These are phyloP conservation scores for Hypsibius dujardini DNA, from an alignment of 1,140 invertebrate genomes.

Conservation along the genomic window DNA sequence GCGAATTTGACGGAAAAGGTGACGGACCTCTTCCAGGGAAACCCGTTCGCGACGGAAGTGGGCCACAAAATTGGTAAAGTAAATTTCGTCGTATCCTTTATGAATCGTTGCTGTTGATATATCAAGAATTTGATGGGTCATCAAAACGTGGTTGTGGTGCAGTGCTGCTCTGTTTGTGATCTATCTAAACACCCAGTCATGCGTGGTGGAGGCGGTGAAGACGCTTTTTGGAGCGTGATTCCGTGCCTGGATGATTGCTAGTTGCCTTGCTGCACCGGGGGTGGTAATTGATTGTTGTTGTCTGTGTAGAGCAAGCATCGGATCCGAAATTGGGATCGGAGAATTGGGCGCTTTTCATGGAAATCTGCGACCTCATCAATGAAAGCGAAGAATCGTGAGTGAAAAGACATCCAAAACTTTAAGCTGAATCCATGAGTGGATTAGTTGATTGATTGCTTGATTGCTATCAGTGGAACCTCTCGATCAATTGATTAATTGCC, in stretches of 20 bases:
- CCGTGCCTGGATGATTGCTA: too few species aligned
- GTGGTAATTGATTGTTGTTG: too few species aligned
- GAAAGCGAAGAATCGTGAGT: constrained; percentile 60
- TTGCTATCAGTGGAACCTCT: too few species aligned
- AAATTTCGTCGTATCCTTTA: constrained; percentile 17
- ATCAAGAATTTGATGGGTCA: background rate
- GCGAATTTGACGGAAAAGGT: background rate
- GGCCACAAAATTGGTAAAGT: constrained; percentile 79
- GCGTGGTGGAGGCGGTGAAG: too few species aligned
- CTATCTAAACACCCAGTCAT: too few species aligned
- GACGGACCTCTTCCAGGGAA: constrained; percentile 50
- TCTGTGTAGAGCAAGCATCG: constrained; percentile 70
- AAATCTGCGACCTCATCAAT: constrained; percentile 96
- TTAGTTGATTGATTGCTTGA: too few species aligned
- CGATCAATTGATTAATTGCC: too few species aligned
- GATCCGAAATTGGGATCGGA: constrained; percentile 74
- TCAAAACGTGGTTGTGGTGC: too few species aligned
- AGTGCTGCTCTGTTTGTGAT: too few species aligned
- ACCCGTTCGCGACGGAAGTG: constrained; percentile 79
- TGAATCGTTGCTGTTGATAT: constrained; percentile 7
- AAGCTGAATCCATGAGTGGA: background rate
- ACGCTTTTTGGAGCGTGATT: too few species aligned
- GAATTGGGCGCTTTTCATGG: constrained; percentile 94
- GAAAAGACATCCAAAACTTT: constrained; percentile 1
- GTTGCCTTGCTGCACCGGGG: too few species aligned